Conservation (phyloP, 2,888 invertebrate genomes). For the Leptothorax acervorum region DNA sequence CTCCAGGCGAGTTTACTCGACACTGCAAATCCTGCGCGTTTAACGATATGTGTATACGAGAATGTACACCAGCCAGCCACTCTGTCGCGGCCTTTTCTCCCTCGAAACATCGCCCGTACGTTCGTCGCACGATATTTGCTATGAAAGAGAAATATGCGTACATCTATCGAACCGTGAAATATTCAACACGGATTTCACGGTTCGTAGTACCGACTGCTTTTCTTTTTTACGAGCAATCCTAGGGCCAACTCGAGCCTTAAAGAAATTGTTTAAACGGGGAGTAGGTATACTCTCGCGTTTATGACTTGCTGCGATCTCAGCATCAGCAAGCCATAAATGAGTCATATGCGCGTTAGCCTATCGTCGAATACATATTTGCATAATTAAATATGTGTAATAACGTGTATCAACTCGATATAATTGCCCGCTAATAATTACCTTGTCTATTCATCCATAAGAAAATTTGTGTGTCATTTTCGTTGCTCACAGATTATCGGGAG, state of each 20-base stretch:
- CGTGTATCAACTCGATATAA: background rate
- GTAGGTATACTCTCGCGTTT: background rate
- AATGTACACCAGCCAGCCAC: background rate
- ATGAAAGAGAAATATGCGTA: conserved; percentile 25
- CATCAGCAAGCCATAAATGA: background rate
- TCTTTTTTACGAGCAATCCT: conserved; percentile 41
- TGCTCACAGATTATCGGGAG: background rate
- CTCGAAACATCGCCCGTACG: conserved; percentile 35
- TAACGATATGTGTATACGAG: conserved; percentile 16
- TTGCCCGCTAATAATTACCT: background rate
- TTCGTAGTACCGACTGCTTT: background rate
- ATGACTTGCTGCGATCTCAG: background rate
- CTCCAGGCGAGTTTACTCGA: conserved; percentile 19
- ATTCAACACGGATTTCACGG: conserved; percentile 50
- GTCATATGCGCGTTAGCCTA: background rate
- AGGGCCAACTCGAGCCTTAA: background rate
- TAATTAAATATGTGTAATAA: background rate
- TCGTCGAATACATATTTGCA: background rate
- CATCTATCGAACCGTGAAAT: conserved; percentile 45
- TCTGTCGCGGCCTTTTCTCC: conserved; percentile 1
- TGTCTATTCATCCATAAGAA: background rate
- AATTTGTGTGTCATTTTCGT: background rate
- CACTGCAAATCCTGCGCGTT: conserved; percentile 23
- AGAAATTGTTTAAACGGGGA: conserved; percentile 63
- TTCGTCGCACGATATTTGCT: conserved; percentile 16